Evolutionary conservation across 2,888 invertebrate genomes (phyloP).

Genomic region (Prenolepis imparis): DNA sequence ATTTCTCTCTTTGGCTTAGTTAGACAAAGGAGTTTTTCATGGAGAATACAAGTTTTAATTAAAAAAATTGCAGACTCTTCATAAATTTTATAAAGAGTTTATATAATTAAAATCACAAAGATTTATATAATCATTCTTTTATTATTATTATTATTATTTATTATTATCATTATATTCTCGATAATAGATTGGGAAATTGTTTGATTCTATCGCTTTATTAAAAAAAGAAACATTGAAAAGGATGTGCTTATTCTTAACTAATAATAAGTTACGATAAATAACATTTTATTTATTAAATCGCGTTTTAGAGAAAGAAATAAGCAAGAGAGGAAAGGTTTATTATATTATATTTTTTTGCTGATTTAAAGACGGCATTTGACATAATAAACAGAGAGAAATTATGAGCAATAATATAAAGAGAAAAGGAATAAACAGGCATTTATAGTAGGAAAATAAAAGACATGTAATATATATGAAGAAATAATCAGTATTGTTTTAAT

Average conservation of each 20-base stretch:
- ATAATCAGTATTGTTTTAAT: no score
- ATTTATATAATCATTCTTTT: neutral
- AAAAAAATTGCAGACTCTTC: neutral
- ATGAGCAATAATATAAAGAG: no score
- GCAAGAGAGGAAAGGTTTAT: no score
- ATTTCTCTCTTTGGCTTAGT: neutral
- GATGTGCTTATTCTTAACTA: neutral
- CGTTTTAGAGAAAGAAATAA: no score
- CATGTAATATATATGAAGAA: no score
- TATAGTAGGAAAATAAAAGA: no score
- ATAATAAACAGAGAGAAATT: no score
- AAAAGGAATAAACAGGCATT: no score
- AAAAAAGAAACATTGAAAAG: neutral
- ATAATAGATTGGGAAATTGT: neutral
- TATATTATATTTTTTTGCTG: no score
- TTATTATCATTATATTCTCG: neutral
- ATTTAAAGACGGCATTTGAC: no score
- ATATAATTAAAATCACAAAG: neutral
- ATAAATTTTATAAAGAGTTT: neutral
- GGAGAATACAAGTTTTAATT: neutral
- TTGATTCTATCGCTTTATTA: neutral
- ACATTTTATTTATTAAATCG: no score
- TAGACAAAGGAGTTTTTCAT: neutral
- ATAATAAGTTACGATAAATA: neutral
- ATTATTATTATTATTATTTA: neutral